Base-by-base conservation (phyloP, 1,140 invertebrate species). In the Saccostrea echinata region DNA sequence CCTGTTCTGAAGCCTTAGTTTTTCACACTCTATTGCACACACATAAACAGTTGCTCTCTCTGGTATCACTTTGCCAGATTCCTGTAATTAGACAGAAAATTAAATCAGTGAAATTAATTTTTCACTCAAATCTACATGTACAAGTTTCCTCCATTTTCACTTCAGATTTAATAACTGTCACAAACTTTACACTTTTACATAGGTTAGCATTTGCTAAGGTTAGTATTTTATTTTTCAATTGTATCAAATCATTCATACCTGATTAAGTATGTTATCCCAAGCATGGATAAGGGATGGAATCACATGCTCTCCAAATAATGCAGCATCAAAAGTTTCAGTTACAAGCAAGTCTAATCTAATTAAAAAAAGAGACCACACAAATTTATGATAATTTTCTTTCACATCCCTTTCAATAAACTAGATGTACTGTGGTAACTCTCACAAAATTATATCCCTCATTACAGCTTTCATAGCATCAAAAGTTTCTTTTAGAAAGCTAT, bases 251-350 rank as follows among this genome's bases (percentile, higher is more conserved):
- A n/a, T n/a, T 57, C 18, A 8, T 84, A 83, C 35, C n/a, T 24
- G 33, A 24, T 51, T n/a, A 6, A 89, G 55, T 33, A 92, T 86
- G 4, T 91, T 87, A 30, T 90, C 84, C 91, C 96, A 97, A 9
- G 97, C 97, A 95, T 97, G 96, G 55, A 96, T 93, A 35, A 98
- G 91, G 30, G 96, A 96, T 91, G 96, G 94, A 55, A 97, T 93
- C 55, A 97, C 95, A 90, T 96, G 95, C 95, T 97, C 97, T 21
- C 97, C 97, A 94, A 97, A 96, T 33, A 97, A 92, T 3, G 96
- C 97, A 88, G 96, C 96, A 95, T 98, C 97, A 95, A 97, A 97
- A 80, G 96, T 97, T 94, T 98, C 97, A 83, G 97, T 97, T 2
- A 97, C 95, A 30, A 97, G 93, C 11, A 97, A 92, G 90, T 96